Evolutionary conservation across 2,113 vertebrate genomes (phyloP).

Genomic region (Tychaedon coryphoeus): DNA sequence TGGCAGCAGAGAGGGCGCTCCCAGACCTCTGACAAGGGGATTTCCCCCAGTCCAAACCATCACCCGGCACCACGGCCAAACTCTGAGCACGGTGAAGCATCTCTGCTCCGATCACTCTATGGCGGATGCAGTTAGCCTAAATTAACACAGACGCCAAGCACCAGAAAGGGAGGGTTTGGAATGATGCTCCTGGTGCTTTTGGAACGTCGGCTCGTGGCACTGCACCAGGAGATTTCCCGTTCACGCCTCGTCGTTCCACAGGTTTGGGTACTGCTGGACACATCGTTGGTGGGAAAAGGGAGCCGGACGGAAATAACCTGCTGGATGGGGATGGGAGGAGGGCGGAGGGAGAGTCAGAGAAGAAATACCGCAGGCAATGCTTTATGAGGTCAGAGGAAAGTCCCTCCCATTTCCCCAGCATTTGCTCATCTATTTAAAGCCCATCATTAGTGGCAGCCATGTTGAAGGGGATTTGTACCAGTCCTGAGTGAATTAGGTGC

Average conservation of each 20-base stretch:
- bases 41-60: background rate
- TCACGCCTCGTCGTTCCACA: background rate
- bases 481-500: background rate
- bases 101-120: background rate
- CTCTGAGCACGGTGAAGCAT: background rate
- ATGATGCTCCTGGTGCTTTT: background rate
- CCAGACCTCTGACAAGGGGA: accelerated
- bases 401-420: background rate
- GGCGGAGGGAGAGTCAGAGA: background rate
- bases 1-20: background rate
- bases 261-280: background rate
- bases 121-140: background rate
- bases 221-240: background rate
- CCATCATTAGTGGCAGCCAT: background rate
- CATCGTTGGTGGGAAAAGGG: background rate
- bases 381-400: background rate
- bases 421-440: slow-evolving; percentile 11
- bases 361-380: background rate
- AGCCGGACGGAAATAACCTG: background rate
- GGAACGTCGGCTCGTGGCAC: accelerated
- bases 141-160: background rate
- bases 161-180: background rate
- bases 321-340: background rate
- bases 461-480: background rate
- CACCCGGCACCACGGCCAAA: background rate